These are phyloP conservation scores for Lagocephalus sceleratus DNA, from an alignment of 2,797 vertebrate species.

Conservation along the genomic window DNA sequence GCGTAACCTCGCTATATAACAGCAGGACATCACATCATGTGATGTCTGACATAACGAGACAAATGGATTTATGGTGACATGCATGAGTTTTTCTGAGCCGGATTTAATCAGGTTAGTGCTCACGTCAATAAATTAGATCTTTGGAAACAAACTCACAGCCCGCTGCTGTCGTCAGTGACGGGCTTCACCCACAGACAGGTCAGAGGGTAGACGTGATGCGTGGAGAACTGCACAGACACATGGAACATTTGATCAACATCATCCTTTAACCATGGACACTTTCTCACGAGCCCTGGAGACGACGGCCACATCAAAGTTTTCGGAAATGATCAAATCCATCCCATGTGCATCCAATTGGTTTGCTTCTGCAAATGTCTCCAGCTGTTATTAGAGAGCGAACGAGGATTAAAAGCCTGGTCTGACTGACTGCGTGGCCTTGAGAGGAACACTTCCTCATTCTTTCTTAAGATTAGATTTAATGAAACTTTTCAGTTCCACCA, in stretches of 20 bases:
- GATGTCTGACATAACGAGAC: no score
- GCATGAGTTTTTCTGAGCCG: not conserved
- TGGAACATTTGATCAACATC: not conserved
- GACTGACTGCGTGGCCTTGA: no score
- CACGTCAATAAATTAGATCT: not conserved
- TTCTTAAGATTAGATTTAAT: no score
- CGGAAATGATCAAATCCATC: slow-evolving; percentile 1
- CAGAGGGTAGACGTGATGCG: slow-evolving; percentile 87
- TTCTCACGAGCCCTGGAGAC: not conserved
- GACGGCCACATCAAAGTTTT: not conserved
- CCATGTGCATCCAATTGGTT: not conserved
- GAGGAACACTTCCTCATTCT: no score
- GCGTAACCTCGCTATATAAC: no score
- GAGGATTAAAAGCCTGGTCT: no score
- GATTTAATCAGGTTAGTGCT: not conserved
- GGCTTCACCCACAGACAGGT: slow-evolving; percentile 92
- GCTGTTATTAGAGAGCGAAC: no score
- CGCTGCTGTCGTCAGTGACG: slow-evolving; percentile 82
- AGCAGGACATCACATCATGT: no score
- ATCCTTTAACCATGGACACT: not conserved
- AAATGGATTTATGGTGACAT: not conserved
- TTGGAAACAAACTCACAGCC: slow-evolving; percentile 79
- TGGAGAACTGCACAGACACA: slow-evolving; percentile 84
- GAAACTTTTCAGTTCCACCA: no score
- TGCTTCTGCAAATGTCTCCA: not conserved